Conservation (phyloP, 2,888 invertebrate genomes). For the Patella pellucida region DNA sequence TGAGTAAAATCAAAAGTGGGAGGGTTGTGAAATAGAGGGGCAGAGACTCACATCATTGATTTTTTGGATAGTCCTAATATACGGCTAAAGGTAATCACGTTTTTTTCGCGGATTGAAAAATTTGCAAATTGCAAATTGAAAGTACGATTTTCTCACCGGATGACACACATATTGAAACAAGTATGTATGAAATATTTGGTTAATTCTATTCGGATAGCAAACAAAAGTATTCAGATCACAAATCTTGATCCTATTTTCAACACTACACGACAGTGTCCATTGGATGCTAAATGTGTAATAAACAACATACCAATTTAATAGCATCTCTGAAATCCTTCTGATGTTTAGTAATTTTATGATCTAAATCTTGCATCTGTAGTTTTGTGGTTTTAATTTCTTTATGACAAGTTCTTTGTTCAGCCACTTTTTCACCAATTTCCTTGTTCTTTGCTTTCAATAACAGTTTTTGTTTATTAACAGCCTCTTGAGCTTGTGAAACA, state of each 20-base stretch:
- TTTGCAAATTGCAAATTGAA: too few relatives aligned
- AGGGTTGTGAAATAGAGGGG: too few relatives aligned
- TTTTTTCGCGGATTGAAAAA: too few relatives aligned
- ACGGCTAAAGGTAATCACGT: too few relatives aligned
- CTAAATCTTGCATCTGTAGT: constrained; percentile 71
- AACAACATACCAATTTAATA: constrained; percentile 75
- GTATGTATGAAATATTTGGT: too few relatives aligned
- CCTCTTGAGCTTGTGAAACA: constrained; percentile 63
- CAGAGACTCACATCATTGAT: too few relatives aligned
- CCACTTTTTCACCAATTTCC: constrained; percentile 61
- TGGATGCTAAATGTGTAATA: not conserved
- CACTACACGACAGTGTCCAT: not conserved
- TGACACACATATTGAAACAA: too few relatives aligned
- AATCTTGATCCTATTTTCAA: not conserved
- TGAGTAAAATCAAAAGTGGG: too few relatives aligned
- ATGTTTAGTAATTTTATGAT: constrained; percentile 71
- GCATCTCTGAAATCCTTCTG: constrained; percentile 76
- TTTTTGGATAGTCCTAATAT: too few relatives aligned
- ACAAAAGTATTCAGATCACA: too few relatives aligned
- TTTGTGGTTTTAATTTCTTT: constrained; percentile 61
- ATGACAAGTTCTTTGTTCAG: constrained; percentile 55
- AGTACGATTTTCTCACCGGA: too few relatives aligned
- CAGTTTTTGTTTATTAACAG: constrained; percentile 65
- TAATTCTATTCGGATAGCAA: too few relatives aligned
- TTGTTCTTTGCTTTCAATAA: constrained; percentile 64